Percentiles rank a stretch among this genome's conserved stretches.
phyloP scores from a whole-genome alignment of 1,140 invertebrate species.

The Theocolax elegans region DNA sequence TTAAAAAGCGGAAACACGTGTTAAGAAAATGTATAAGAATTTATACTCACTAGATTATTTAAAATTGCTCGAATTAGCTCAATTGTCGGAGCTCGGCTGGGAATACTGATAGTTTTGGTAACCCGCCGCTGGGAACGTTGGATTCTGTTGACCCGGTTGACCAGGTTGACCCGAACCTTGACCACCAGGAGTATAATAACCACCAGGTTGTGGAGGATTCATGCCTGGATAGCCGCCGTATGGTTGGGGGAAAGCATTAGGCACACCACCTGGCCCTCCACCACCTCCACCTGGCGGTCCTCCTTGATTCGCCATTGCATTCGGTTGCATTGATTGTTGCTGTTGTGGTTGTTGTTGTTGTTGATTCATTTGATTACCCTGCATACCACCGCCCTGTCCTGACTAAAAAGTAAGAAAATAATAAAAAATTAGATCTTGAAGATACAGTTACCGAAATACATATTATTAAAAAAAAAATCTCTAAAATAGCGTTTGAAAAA shows the following conservation, averaged over 20 bases:
- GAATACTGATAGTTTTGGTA: constrained; percentile 67
- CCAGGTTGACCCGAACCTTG: constrained; percentile 53
- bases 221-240: constrained; percentile 64
- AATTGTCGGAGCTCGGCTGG: constrained; percentile 63
- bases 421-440: no score
- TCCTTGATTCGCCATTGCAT: constrained; percentile 48
- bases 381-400: constrained; percentile 45
- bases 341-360: constrained; percentile 63
- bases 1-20: constrained; percentile 13
- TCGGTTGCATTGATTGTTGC: constrained; percentile 43
- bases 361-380: constrained; percentile 60
- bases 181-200: constrained; percentile 59
- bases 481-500: no score
- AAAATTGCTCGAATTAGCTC: constrained; percentile 44
- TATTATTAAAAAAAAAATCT: no score
- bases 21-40: constrained; percentile 31
- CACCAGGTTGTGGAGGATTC: constrained; percentile 58
- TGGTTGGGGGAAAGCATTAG: constrained; percentile 61
- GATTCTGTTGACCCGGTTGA: constrained; percentile 62
- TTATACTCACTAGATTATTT: constrained; percentile 52
- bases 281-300: constrained; percentile 45
- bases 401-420: no score
- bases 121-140: constrained; percentile 60
- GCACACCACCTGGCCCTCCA: constrained; percentile 50
- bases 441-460: no score